phyloP scores from a whole-genome alignment of 64 coral and sea anemone species.

The Pachyseris speciosa region DNA sequence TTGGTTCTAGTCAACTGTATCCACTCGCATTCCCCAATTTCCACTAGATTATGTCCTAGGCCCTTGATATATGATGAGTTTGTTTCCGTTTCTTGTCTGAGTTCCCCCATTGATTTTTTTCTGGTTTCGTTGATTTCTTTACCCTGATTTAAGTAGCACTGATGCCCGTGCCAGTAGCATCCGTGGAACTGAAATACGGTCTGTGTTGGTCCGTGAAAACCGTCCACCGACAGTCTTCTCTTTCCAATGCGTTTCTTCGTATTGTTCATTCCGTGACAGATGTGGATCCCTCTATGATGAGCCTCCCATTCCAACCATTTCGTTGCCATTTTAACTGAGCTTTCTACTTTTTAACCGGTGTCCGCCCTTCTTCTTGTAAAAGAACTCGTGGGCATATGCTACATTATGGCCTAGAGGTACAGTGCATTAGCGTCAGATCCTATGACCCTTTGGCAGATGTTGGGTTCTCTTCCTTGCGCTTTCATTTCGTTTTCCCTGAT shows the following conservation, averaged over 20 bases:
- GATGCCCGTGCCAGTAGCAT: conserved; percentile 15
- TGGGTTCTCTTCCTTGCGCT: conserved; percentile 19
- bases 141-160: background rate
- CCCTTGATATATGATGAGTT: background rate
- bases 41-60: background rate
- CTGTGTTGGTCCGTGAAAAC: background rate
- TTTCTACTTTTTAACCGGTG: conserved; percentile 27
- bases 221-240: background rate
- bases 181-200: background rate
- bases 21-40: conserved; percentile 61
- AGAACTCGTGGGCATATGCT: conserved; percentile 19
- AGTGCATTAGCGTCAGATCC: conserved; percentile 58
- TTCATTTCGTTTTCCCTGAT: too few relatives aligned
- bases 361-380: background rate
- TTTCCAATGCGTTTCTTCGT: conserved; percentile 12
- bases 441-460: conserved; percentile 16
- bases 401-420: conserved; percentile 40
- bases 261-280: background rate
- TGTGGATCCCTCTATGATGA: background rate
- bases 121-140: too few relatives aligned
- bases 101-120: background rate
- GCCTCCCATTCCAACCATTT: background rate
- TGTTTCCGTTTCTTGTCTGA: background rate
- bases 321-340: too few relatives aligned
- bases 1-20: background rate